Evolutionary conservation across 2,888 invertebrate genomes (phyloP).

Genomic region (Ecdyonurus torrentis): DNA sequence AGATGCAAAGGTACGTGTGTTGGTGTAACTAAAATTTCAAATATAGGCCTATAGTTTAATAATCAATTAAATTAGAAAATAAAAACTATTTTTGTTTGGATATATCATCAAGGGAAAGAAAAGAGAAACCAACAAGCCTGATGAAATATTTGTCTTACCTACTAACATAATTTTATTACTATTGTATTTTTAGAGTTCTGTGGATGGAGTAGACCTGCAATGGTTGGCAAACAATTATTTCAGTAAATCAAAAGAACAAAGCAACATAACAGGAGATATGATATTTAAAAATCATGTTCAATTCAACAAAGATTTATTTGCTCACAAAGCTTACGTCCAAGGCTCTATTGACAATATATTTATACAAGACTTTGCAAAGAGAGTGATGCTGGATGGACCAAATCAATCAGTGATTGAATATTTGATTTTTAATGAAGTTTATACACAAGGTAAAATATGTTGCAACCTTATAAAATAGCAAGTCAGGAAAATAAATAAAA

Average conservation of each 20-base stretch:
- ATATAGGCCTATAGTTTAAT: no score
- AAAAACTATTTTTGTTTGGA: no score
- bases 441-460: conserved; percentile 3
- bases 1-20: no score
- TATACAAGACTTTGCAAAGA: conserved; percentile 27
- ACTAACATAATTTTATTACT: no score
- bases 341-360: conserved; percentile 23
- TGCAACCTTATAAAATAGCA: no score
- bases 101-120: no score
- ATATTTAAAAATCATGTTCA: conserved; percentile 25
- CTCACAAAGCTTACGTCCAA: conserved; percentile 20
- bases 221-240: conserved; percentile 32
- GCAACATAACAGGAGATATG: conserved; percentile 26
- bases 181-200: conserved; percentile 25
- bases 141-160: no score
- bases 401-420: conserved; percentile 25
- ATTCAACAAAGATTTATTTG: conserved; percentile 23
- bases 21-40: no score
- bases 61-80: no score
- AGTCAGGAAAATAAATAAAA: no score
- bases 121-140: neutral
- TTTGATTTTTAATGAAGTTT: conserved; percentile 12
- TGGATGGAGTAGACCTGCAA: conserved; percentile 28
- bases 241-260: conserved; percentile 32
- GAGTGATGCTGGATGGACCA: conserved; percentile 26